These are phyloP conservation scores for Petrolisthes manimaculis DNA, from an alignment of 2,888 invertebrate genomes.

Conservation along the genomic window DNA sequence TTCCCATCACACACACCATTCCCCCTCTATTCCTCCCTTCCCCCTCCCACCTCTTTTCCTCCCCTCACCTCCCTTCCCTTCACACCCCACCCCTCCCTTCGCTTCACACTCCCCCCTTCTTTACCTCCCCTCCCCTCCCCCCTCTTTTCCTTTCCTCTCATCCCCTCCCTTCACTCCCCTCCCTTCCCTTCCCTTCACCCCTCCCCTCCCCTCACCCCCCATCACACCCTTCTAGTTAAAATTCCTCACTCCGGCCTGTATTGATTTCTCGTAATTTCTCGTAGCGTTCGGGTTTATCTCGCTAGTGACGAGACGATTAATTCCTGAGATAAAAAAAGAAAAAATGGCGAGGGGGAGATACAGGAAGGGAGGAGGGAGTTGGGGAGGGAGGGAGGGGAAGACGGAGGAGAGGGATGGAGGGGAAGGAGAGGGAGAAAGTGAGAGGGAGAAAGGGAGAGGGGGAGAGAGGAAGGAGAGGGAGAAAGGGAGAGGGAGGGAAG, in stretches of 20 bases:
- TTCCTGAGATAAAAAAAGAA: background rate
- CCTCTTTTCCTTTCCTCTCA: no score
- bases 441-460: background rate
- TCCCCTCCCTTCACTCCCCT: background rate
- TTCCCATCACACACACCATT: no score
- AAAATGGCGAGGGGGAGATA: background rate
- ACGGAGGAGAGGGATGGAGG: background rate
- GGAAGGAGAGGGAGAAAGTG: background rate
- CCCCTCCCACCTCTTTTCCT: no score
- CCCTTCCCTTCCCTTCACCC: background rate
- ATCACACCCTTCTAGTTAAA: background rate
- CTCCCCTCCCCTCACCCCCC: background rate
- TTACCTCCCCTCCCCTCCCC: no score
- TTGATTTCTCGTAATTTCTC: slow-evolving; percentile 16
- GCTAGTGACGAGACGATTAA: slow-evolving; percentile 6
- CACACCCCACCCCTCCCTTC: no score
- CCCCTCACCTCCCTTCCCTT: no score
- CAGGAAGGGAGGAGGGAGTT: background rate
- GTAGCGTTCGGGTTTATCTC: slow-evolving; percentile 11
- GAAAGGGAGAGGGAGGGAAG: background rate
- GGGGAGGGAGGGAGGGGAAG: background rate
- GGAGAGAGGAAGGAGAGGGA: background rate
- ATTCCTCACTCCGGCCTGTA: background rate
- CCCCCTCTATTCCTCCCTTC: no score
- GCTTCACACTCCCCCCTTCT: no score